Conservation (phyloP, 2,888 invertebrate genomes). For the Protodeltote pygarga region DNA sequence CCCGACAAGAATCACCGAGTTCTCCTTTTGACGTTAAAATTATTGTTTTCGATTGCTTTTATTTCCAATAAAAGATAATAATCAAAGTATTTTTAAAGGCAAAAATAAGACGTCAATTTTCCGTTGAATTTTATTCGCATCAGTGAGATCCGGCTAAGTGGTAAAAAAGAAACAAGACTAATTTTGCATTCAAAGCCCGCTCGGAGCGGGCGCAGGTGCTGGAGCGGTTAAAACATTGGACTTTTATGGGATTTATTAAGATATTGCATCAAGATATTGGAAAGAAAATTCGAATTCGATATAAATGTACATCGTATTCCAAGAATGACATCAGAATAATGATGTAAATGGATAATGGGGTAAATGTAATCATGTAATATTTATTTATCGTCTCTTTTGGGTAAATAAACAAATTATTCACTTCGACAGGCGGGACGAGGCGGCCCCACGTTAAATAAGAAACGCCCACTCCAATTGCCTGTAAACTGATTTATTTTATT, state of each 20-base stretch:
- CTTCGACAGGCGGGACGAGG: conserved; percentile 14
- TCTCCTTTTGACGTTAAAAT: neutral
- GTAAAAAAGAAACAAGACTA: conserved; percentile 85
- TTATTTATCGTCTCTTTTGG: conserved; percentile 29
- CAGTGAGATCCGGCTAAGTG: conserved; percentile 78
- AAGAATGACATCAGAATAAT: conserved; percentile 47
- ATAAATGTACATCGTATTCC: conserved; percentile 53
- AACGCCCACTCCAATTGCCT: conserved; percentile 25
- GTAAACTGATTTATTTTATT: conserved; percentile 38
- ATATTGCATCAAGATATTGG: conserved; percentile 79
- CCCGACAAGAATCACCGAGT: no score
- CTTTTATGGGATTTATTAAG: conserved; percentile 86
- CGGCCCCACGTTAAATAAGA: conserved; percentile 31
- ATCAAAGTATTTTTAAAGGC: conserved; percentile 55
- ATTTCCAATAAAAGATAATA: conserved; percentile 48
- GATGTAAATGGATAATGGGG: conserved; percentile 40
- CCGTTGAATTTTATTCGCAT: conserved; percentile 78
- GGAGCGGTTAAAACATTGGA: conserved; percentile 82
- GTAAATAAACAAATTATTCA: conserved; percentile 31
- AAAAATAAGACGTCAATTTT: conserved; percentile 75
- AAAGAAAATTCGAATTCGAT: conserved; percentile 66
- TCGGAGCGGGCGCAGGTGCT: conserved; percentile 79
- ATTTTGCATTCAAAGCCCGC: conserved; percentile 84
- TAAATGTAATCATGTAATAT: conserved; percentile 29
- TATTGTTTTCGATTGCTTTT: conserved; percentile 7